A percentile compares a stretch with the other conserved stretches of the same genome.
phyloP scores from a whole-genome alignment of 2,113 vertebrate genomes.

The Empidonax alnorum region DNA sequence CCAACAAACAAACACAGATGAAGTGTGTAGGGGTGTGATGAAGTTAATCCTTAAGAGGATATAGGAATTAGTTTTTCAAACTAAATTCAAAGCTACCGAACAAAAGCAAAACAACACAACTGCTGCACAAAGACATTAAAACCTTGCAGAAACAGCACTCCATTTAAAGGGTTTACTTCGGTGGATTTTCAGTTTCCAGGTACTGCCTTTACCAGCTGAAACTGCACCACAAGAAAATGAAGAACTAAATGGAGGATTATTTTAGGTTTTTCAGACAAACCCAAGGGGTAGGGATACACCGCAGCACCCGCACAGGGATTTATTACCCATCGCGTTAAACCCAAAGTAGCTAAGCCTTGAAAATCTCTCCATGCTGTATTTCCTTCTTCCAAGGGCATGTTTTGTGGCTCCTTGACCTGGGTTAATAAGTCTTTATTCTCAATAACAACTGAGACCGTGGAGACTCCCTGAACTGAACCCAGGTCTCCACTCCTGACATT shows the following conservation, averaged over 20 bases:
- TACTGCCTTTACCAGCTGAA: not conserved
- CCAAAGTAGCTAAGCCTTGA: constrained; percentile 41
- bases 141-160: not conserved
- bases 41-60: constrained; percentile 49
- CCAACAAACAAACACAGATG: constrained; percentile 26
- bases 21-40: not conserved
- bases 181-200: not conserved
- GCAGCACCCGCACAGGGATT: not conserved
- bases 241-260: not conserved
- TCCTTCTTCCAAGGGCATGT: constrained; percentile 31
- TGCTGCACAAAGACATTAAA: not conserved
- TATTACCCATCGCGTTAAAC: constrained; percentile 16
- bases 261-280: constrained; percentile 14
- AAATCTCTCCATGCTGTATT: not conserved
- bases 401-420: constrained; percentile 37
- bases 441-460: constrained; percentile 33
- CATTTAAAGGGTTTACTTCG: not conserved
- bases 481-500: constrained; percentile 14
- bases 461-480: constrained; percentile 22
- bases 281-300: not conserved
- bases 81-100: not conserved
- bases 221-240: not conserved
- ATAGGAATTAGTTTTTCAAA: constrained; percentile 35
- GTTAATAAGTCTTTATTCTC: constrained; percentile 66
- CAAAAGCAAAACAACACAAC: not conserved